Evolutionary conservation across 64 coral and sea anemone genomes (phyloP), one percentile per base, ranked within the genome.

Genomic region (Anthopleura sola): DNA sequence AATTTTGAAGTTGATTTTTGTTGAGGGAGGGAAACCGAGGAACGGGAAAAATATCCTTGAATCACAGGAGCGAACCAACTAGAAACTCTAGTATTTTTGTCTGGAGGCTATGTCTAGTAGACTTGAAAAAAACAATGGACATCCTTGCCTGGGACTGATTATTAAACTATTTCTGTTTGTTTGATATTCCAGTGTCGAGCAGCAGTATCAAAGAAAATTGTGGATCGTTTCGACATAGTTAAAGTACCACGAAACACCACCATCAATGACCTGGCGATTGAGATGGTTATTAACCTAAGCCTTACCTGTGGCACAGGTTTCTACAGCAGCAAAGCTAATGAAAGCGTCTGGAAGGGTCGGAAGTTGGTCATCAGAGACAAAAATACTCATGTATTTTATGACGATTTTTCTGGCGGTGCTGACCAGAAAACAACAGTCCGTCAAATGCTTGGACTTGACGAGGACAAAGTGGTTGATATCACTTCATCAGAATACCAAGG

Each of bases 281-380:
- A 86, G 50, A 92, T 96, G 86, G 83, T 96, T 13, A 89, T 96
- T n/a, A 96, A 96, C 57, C 78, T 96, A 86, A 96, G 94, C 36
- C 48, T 96, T 20, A 96, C 94, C 1, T 96, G 94, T 84, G 94
- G 94, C 8, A 96, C 94, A 78, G 94, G 94, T 17, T 96, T 96
- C 91, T 96, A 96, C 46, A 96, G 94, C n/a, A 96, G 94, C 18
- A 92, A 89, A 46, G 77, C 84, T 1, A 88, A 57, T 46, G 94
- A 96, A 64, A 88, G 78, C 8, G 88, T 92, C 56, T 96, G 94
- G 94, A 96, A 96, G 37, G 90, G 87, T 39, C 86, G 94, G 5
- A 96, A 60, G 55, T 89, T 96, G 38, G 94, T 96, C 13, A 75
- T 96, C 32, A 89, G 46, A 78, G 94, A 96, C 83, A 96, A 96